Percentiles rank a stretch among this genome's conserved stretches.
phyloP scores from a whole-genome alignment of 1,140 invertebrate species.

The Camponotus floridanus region DNA sequence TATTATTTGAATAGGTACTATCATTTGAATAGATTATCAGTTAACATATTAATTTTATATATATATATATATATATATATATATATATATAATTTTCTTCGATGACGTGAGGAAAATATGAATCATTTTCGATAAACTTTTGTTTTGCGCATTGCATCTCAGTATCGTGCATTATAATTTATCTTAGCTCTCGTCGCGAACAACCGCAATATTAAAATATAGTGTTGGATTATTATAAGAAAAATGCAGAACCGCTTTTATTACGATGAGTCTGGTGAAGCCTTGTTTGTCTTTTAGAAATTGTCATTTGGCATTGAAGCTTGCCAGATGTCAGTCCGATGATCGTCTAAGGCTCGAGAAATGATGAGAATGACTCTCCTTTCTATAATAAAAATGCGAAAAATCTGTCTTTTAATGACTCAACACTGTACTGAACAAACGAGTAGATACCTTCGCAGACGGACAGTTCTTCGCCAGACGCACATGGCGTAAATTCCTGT shows the following conservation, averaged over 20 bases:
- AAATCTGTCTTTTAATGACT: no score
- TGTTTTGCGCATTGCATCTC: not conserved
- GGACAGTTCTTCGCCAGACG: constrained; percentile 12
- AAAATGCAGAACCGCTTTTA: no score
- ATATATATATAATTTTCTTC: not conserved
- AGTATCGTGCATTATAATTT: not conserved
- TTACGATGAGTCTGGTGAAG: no score
- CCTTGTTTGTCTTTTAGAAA: no score
- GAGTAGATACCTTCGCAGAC: constrained; percentile 11
- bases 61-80: no score
- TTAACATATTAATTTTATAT: not conserved
- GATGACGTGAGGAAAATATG: not conserved
- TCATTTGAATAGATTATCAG: not conserved
- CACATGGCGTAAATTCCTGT: constrained; percentile 47
- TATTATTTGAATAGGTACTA: not conserved
- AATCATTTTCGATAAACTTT: not conserved
- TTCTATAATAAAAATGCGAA: no score
- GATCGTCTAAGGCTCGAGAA: no score
- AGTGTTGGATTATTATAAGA: no score
- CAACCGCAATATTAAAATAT: not conserved
- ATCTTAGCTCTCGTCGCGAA: not conserved
- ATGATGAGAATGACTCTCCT: no score
- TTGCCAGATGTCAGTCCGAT: no score
- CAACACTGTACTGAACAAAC: not conserved
- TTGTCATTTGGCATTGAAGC: no score